phyloP scores from a whole-genome alignment of 2,797 vertebrate species.

The Bovichtus variegatus region DNA sequence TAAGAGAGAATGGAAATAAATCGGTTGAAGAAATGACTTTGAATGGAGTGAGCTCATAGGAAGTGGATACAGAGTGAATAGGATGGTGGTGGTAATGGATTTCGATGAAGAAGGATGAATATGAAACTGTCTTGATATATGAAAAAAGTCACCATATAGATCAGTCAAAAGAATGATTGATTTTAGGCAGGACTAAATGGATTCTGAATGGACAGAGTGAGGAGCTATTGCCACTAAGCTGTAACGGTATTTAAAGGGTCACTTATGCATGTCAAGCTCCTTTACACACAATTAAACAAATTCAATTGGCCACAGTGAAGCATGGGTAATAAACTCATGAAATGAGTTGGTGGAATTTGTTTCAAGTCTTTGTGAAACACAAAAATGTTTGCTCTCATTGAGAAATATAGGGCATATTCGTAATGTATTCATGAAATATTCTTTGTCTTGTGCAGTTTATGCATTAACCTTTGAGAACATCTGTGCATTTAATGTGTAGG shows the following conservation, averaged over 20 bases:
- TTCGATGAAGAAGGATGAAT: not conserved
- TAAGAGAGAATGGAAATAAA: not conserved
- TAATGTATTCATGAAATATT: not conserved
- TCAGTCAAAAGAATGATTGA: not conserved
- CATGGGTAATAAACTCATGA: not conserved
- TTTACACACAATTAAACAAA: slow-evolving; percentile 3
- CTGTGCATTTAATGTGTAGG: not conserved
- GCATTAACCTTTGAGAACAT: not conserved
- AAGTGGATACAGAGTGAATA: not conserved
- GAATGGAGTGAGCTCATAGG: not conserved
- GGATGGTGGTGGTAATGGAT: not conserved
- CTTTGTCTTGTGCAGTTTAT: not conserved
- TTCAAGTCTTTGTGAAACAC: not conserved
- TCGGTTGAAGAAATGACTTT: slow-evolving; percentile 4
- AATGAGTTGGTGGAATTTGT: not conserved
- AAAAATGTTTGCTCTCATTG: not conserved
- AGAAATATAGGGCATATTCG: not conserved
- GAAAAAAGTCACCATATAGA: not conserved
- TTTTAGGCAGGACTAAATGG: slow-evolving; percentile 1
- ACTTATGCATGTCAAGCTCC: not conserved
- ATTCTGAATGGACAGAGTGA: slow-evolving; percentile 4
- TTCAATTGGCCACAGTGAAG: not conserved
- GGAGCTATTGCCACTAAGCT: not conserved
- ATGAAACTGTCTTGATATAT: not conserved
- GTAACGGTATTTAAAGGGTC: slow-evolving; percentile 13